Evolutionary conservation across 1,140 invertebrate species (phyloP), one percentile per base, ranked within the genome.

Genomic region (Eueides isabella): DNA sequence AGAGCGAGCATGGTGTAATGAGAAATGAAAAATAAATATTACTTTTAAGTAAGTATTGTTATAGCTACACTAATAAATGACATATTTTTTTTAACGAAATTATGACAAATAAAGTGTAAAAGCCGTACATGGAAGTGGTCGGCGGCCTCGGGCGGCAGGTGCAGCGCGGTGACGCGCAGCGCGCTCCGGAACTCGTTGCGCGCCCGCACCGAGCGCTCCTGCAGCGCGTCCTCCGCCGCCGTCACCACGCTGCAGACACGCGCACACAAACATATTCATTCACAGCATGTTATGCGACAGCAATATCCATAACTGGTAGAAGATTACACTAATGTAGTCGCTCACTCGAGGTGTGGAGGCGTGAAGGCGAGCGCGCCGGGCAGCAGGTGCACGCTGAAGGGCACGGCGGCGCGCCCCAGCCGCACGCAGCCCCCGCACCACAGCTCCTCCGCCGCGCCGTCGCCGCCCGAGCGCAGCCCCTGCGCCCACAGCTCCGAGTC

Each of bases 371-470:
- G 81, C 64, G 84, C 83, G 77, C 87, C 88, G 67, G 85, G 84
- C 80, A 87, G 80, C 78, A 89, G 76, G 16, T 79, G 83, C 82
- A 89, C 74, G 74, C 80, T 80, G 83, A 85, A 91, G 23, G 83
- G 89, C 80, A 85, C 64, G 29, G 75, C 74, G 31, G 84, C 82
- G 41, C 81, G 73, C 23, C 86, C 86, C 64, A 83, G 67, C 14
- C 78, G 76, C 84, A 85, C 76, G 76, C 81, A 86, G 71, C 87
- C 88, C 6, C 69, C 78, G 80, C 86, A 85, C 84, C 81, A 84
- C 69, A 80, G 82, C 73, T 74, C 83, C 29, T 68, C 66, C 44
- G 29, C 75, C 68, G 66, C 78, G 9, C 63, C 72, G 9, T 41
- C 74, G 31, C 26, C 72, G 12, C 73, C 66, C 14, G 55, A 67